phyloP scores from a whole-genome alignment of 2,888 invertebrate genomes.

The Ormyrus labotus region DNA sequence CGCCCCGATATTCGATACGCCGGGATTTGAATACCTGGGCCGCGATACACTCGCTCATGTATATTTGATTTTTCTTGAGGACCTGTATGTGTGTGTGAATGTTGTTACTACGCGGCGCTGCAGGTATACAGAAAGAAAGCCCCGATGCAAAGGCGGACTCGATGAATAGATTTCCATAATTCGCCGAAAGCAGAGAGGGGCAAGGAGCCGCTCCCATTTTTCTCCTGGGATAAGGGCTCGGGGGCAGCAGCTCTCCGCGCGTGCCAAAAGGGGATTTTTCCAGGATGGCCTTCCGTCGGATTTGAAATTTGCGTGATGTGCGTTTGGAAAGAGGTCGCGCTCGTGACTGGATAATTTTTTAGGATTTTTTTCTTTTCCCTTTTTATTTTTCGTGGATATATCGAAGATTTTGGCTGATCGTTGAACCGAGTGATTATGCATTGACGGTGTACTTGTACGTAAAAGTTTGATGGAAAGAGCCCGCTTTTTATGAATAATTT shows the following conservation, averaged over 20 bases:
- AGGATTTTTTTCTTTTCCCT: too few species aligned
- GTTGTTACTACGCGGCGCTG: neutral
- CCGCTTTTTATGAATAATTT: too few species aligned
- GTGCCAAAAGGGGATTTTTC: conserved; percentile 24
- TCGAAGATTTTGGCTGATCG: too few species aligned
- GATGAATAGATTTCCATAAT: conserved; percentile 64
- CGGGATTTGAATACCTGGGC: conserved; percentile 71
- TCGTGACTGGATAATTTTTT: too few species aligned
- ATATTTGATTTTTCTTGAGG: conserved; percentile 68
- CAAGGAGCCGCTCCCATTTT: conserved; percentile 31
- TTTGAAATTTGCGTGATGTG: too few species aligned
- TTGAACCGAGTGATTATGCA: too few species aligned
- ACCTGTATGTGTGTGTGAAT: too few species aligned
- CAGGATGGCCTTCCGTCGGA: neutral
- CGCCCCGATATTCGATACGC: conserved; percentile 70
- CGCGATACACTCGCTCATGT: conserved; percentile 68
- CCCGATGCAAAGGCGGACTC: conserved; percentile 55
- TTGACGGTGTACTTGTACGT: too few species aligned
- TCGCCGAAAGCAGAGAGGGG: conserved; percentile 31
- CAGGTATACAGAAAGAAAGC: conserved; percentile 43
- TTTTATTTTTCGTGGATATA: too few species aligned
- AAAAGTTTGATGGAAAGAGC: too few species aligned
- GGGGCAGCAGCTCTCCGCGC: neutral
- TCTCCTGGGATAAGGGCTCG: conserved; percentile 25
- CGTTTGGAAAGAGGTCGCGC: too few species aligned